phyloP scores from a whole-genome alignment of 2,888 invertebrate species.

The Latrodectus hesperus region DNA sequence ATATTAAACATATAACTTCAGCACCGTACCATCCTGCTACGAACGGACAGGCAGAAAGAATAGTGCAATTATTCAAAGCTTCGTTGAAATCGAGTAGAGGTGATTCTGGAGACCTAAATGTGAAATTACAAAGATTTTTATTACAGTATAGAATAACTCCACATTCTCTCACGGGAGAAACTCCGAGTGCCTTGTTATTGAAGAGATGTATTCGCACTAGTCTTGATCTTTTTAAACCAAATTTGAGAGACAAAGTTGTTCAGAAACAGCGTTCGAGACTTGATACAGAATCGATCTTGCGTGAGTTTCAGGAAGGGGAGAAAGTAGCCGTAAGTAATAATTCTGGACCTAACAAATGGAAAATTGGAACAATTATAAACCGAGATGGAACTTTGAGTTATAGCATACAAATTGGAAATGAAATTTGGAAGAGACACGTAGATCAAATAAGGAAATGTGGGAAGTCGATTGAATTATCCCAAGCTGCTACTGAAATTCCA shows the following conservation, averaged over 20 bases:
- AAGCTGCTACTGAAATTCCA: slow-evolving; percentile 46
- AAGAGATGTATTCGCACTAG: slow-evolving; percentile 22
- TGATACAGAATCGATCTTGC: no score
- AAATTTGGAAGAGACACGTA: slow-evolving; percentile 48
- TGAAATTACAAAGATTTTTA: slow-evolving; percentile 28
- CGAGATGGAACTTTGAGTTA: no score
- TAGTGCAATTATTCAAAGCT: slow-evolving; percentile 61
- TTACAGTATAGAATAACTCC: slow-evolving; percentile 26
- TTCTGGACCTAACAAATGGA: no score
- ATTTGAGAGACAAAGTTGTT: no score
- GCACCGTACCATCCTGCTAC: slow-evolving; percentile 71
- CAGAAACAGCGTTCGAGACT: no score
- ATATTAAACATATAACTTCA: slow-evolving; percentile 60
- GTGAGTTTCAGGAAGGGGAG: no score
- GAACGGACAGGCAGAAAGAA: slow-evolving; percentile 72
- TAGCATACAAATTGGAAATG: slow-evolving; percentile 44
- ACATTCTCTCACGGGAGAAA: slow-evolving; percentile 26
- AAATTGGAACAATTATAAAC: no score
- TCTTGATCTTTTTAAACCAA: slow-evolving; percentile 19
- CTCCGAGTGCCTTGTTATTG: slow-evolving; percentile 24
- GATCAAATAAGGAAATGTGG: slow-evolving; percentile 50
- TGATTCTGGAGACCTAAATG: slow-evolving; percentile 26
- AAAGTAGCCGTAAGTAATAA: no score
- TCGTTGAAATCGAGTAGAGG: slow-evolving; percentile 26
- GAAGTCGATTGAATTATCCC: slow-evolving; percentile 49